Evolutionary conservation across 2,888 invertebrate species (phyloP).

Genomic region (Dromius quadrimaculatus): DNA sequence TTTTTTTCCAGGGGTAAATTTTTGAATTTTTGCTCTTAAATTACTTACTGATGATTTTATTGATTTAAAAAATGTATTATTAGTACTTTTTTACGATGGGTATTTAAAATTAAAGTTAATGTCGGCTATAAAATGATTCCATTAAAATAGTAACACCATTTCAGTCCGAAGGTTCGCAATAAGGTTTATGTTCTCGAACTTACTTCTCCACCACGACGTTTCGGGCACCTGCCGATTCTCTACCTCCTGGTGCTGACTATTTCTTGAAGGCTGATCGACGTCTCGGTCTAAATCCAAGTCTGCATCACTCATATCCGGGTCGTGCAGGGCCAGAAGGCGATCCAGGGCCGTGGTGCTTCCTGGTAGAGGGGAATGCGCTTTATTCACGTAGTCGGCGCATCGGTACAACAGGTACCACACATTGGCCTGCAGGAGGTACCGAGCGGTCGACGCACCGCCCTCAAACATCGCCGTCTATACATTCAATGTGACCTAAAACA

Average conservation of each 20-base stretch:
- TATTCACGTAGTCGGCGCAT: slow-evolving; percentile 71
- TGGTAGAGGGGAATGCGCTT: slow-evolving; percentile 64
- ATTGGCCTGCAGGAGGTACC: slow-evolving; percentile 67
- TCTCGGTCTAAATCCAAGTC: slow-evolving; percentile 44
- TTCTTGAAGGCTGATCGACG: slow-evolving; percentile 37
- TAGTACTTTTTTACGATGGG: too few species aligned
- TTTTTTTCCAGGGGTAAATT: too few species aligned
- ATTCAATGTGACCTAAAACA: slow-evolving; percentile 5
- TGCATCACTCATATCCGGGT: slow-evolving; percentile 59
- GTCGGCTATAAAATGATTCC: too few species aligned
- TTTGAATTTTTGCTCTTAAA: too few species aligned
- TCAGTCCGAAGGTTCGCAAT: too few species aligned
- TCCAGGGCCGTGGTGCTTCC: slow-evolving; percentile 74
- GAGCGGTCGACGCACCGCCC: slow-evolving; percentile 14
- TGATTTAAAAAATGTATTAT: too few species aligned
- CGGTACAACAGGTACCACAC: slow-evolving; percentile 74
- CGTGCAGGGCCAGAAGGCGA: slow-evolving; percentile 73
- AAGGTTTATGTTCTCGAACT: too few species aligned
- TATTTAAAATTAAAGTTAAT: too few species aligned
- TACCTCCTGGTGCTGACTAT: slow-evolving; percentile 51
- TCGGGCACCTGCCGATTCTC: slow-evolving; percentile 60
- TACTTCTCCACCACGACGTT: slow-evolving; percentile 51
- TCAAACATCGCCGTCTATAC: slow-evolving; percentile 4
- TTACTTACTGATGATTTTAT: too few species aligned
- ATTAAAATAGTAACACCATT: too few species aligned